Base-by-base conservation (phyloP, 23 tunicate species). In the Trididemnum clinides region DNA sequence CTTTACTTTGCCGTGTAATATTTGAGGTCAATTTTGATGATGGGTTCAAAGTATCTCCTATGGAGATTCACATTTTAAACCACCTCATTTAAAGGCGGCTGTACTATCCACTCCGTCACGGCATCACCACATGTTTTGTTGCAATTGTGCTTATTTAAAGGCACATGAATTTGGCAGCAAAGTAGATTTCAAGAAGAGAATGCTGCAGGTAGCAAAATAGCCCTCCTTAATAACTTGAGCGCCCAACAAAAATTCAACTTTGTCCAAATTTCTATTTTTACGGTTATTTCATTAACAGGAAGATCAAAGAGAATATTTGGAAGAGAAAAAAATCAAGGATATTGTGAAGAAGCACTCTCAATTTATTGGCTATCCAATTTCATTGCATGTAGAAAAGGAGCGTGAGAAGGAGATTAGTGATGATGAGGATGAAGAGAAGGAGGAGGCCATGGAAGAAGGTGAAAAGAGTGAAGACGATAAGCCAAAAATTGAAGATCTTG, bases 291-390 rank as follows among this genome's bases (percentile, higher is more conserved):
- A 1, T 12, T 54, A 65, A n/a, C 59, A 89, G 95, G 99, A 95
- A 82, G 99, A 95, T 64, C 99, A 95, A 80, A 51, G 51, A 2
- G 99, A 95, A 38, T 95, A 90, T 69, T 85, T 90, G 84, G 99
- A 95, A 57, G 91, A 87, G 39, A 95, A 95, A 82, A 90, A 78
- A 33, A 87, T 95, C 82, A 95, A 95, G 79, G 99, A 95, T 27
- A 95, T 91, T 77, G 99, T 95, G 44, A 95, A 95, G 84, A 95
- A 90, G 87, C 99, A 95, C 90, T 73, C 86, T 33, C 99, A 95
- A 84, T 94, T 94, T 71, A 94, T 94, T 59, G 98, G 98, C 29
- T 94, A 94, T 50, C 98, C 98, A 5, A 94, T 95, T 62, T 86
- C 91, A 32, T 92, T 95, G 21, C 92, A 95, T 72, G 99, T 95